phyloP scores from a whole-genome alignment of 2,888 invertebrate species.

The Stegophylla sp. region DNA sequence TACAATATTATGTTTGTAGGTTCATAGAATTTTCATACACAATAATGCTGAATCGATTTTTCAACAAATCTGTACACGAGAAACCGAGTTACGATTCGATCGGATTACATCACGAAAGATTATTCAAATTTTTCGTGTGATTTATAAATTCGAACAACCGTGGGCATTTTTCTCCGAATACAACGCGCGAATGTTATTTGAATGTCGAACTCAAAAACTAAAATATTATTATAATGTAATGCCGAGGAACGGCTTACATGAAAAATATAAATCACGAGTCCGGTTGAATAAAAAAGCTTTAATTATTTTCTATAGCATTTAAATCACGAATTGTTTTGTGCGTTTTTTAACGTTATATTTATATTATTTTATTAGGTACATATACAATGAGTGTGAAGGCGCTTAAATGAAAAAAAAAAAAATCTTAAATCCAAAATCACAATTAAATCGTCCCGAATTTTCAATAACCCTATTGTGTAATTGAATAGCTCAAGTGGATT shows the following conservation, averaged over 20 bases:
- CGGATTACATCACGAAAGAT: not conserved
- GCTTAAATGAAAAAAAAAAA: too few relatives aligned
- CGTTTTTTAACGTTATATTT: not conserved
- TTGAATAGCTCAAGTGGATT: not conserved
- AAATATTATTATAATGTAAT: not conserved
- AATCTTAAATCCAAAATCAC: too few relatives aligned
- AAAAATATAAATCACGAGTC: not conserved
- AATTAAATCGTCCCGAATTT: too few relatives aligned
- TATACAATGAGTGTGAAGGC: not conserved
- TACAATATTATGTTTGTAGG: too few relatives aligned
- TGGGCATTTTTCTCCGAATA: not conserved
- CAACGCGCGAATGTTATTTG: slow-evolving; percentile 11
- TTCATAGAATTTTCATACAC: too few relatives aligned
- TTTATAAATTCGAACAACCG: not conserved
- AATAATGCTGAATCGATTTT: too few relatives aligned
- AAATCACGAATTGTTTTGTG: not conserved
- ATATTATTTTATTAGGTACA: not conserved
- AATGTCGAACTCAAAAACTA: slow-evolving; percentile 7
- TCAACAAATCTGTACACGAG: not conserved
- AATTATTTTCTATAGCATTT: not conserved
- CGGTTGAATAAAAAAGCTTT: not conserved
- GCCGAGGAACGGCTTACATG: not conserved
- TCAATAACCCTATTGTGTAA: too few relatives aligned
- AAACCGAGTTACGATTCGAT: not conserved
- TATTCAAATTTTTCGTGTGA: not conserved